Conservation (phyloP, 2,797 vertebrate genomes). For the Apogon talboti region DNA sequence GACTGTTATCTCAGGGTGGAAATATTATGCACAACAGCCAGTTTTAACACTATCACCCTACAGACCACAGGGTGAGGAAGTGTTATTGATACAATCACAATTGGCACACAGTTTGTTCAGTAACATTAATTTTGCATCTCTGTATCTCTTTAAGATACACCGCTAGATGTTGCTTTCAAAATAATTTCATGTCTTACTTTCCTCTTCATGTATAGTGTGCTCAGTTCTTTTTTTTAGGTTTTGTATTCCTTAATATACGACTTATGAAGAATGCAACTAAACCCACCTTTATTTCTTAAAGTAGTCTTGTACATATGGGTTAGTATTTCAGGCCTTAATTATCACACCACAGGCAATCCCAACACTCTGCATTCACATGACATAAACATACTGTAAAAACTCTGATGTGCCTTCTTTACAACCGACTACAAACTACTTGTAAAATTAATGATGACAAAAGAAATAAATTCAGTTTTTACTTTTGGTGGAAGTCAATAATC, state of each 20-base stretch:
- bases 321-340: constrained; percentile 5
- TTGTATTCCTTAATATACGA: neutral
- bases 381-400: constrained; percentile 5
- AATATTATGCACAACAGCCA: neutral
- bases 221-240: neutral
- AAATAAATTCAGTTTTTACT: too few relatives aligned
- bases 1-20: neutral
- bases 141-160: constrained; percentile 25
- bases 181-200: constrained; percentile 3
- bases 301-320: too few relatives aligned
- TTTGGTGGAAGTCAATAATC: too few relatives aligned
- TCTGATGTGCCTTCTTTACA: neutral
- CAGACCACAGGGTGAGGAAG: constrained; percentile 46
- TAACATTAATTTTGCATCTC: constrained; percentile 21
- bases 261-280: constrained; percentile 8
- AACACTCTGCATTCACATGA: neutral
- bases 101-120: constrained; percentile 42
- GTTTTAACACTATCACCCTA: constrained; percentile 9
- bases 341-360: constrained; percentile 5
- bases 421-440: too few relatives aligned
- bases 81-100: constrained; percentile 32
- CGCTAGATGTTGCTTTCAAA: constrained; percentile 2
- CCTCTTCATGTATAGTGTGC: neutral
- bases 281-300: too few relatives aligned
- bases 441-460: too few relatives aligned